Percentiles rank a stretch among this genome's conserved stretches.
phyloP scores from a whole-genome alignment of 1,140 invertebrate genomes.

The Meteorus sp. region DNA sequence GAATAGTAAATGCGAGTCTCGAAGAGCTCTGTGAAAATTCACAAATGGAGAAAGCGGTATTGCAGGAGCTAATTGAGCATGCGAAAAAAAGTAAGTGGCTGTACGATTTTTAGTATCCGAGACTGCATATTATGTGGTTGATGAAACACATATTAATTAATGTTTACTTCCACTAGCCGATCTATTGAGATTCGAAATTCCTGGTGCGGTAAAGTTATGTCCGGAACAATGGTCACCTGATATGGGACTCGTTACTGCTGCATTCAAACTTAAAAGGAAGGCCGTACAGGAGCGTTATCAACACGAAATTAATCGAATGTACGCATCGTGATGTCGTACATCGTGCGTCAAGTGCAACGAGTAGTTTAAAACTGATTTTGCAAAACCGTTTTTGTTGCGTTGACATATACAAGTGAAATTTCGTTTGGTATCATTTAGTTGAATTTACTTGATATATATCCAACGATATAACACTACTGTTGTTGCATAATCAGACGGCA shows the following conservation, averaged over 20 bases:
- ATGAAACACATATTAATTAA: too few relatives aligned
- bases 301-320: constrained; percentile 89
- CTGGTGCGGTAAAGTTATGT: constrained; percentile 85
- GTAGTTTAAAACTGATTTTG: background rate
- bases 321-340: constrained; percentile 74
- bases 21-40: constrained; percentile 76
- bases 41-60: constrained; percentile 74
- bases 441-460: too few relatives aligned
- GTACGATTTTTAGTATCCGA: background rate
- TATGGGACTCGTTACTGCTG: constrained; percentile 94
- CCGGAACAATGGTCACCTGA: constrained; percentile 94
- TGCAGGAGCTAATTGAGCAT: constrained; percentile 78
- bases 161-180: constrained; percentile 63
- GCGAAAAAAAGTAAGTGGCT: constrained; percentile 75
- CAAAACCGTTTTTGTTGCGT: background rate
- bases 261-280: constrained; percentile 95
- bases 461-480: too few relatives aligned
- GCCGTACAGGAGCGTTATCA: constrained; percentile 92
- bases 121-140: background rate
- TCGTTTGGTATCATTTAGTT: background rate
- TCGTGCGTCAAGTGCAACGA: constrained; percentile 16
- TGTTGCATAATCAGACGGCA: background rate
- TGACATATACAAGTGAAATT: constrained; percentile 4
- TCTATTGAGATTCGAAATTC: constrained; percentile 89
- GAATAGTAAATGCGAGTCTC: constrained; percentile 63